Percentiles rank a stretch among this genome's conserved stretches.
Conservation (phyloP, 2,888 invertebrate species). For the Xestia rhomboidea region DNA sequence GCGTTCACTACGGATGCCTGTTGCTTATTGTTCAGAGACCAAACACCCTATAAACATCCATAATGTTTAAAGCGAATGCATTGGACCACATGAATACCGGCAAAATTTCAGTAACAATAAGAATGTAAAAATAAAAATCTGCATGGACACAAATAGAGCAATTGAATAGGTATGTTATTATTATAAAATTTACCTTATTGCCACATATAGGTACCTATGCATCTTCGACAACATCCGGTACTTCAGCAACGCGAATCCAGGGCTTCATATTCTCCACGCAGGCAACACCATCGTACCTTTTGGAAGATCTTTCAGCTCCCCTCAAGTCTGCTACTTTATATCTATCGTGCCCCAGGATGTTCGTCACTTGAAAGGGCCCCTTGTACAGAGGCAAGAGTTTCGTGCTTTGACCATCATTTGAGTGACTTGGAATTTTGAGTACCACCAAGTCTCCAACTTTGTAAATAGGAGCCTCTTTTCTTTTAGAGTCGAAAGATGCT, state of each 20-base stretch:
- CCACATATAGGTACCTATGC: no score
- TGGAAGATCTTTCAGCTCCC: background rate
- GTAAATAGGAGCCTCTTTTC: conserved; percentile 53
- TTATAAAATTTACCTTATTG: background rate
- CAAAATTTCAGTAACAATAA: no score
- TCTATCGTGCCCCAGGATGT: background rate
- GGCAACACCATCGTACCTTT: background rate
- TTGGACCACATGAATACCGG: background rate
- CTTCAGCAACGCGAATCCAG: background rate
- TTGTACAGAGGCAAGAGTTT: conserved; percentile 53
- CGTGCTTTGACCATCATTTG: conserved; percentile 63
- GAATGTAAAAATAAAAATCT: background rate
- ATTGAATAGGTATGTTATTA: conserved; percentile 35
- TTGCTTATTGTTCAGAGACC: background rate
- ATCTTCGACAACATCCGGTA: conserved; percentile 1
- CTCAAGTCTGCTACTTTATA: background rate
- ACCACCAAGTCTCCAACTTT: conserved; percentile 59
- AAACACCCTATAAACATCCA: background rate
- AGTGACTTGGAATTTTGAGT: conserved; percentile 56
- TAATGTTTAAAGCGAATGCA: conserved; percentile 4
- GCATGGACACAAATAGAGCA: background rate
- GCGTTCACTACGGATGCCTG: background rate
- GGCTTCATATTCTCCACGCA: background rate
- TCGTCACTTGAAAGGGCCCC: background rate
- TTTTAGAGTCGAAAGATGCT: conserved; percentile 47